phyloP scores from a whole-genome alignment of 2,113 vertebrate genomes.

The Calcarius ornatus region DNA sequence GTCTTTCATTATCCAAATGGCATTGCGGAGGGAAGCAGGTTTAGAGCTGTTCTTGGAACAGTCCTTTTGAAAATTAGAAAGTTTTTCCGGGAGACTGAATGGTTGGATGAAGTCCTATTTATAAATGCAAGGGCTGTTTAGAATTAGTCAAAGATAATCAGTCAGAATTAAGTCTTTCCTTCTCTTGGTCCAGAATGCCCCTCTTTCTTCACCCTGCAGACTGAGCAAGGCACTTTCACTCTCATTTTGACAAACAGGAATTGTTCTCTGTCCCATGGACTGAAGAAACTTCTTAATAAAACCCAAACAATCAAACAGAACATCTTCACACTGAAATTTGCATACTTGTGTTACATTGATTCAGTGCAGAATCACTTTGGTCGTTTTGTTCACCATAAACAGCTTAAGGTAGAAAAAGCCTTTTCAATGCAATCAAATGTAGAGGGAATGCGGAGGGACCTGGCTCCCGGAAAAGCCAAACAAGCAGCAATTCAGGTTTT shows the following conservation, averaged over 20 bases:
- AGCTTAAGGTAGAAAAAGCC: neutral
- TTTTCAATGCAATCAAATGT: neutral
- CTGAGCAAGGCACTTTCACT: neutral
- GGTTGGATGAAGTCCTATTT: constrained; percentile 25
- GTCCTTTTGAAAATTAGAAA: neutral
- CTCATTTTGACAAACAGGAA: neutral
- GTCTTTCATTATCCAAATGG: constrained; percentile 2
- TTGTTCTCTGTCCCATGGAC: neutral
- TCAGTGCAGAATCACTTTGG: neutral
- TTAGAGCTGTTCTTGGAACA: constrained; percentile 1
- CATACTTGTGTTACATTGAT: neutral
- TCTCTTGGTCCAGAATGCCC: neutral
- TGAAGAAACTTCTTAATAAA: neutral
- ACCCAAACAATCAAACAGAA: neutral
- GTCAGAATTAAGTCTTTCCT: constrained; percentile 10
- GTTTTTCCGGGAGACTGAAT: neutral
- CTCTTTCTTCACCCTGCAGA: neutral
- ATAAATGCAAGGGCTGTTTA: neutral
- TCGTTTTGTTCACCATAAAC: neutral
- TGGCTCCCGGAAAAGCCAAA: neutral
- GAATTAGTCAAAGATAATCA: constrained; percentile 7
- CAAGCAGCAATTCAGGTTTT: neutral
- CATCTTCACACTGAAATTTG: neutral
- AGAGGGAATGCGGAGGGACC: neutral
- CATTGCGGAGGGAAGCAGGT: neutral